phyloP scores from a whole-genome alignment of 2,797 vertebrate genomes.

The Cirrhinus mrigala region DNA sequence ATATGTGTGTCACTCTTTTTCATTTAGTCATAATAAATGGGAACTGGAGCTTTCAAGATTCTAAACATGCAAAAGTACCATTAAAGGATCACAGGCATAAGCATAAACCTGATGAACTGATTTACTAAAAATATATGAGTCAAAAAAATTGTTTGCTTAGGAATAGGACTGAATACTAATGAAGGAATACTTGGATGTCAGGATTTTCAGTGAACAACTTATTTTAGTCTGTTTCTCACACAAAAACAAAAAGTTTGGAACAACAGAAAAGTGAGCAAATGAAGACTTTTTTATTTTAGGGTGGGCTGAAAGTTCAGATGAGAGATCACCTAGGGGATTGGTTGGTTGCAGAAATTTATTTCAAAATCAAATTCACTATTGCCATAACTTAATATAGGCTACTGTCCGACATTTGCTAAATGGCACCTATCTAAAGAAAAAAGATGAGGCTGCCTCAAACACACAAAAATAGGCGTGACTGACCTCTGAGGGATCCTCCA shows the following conservation, averaged over 20 bases:
- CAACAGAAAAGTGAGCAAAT: neutral
- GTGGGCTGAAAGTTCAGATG: neutral
- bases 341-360: neutral
- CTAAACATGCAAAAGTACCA: neutral
- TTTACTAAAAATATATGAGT: neutral
- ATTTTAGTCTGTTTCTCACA: neutral
- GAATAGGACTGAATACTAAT: neutral
- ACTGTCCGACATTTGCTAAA: neutral
- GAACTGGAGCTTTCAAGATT: neutral
- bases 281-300: neutral
- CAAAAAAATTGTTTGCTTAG: neutral
- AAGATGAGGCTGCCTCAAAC: neutral
- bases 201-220: neutral
- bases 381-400: neutral
- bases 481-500: conserved; percentile 83
- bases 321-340: neutral
- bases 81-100: neutral
- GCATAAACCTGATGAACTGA: neutral
- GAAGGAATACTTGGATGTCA: neutral
- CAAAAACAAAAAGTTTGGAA: neutral
- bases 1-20: neutral
- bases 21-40: neutral
- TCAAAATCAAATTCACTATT: neutral
- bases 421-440: neutral
- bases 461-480: conserved; percentile 57